Conservation (phyloP, 2,797 vertebrate genomes). For the Lepus townsendii region DNA sequence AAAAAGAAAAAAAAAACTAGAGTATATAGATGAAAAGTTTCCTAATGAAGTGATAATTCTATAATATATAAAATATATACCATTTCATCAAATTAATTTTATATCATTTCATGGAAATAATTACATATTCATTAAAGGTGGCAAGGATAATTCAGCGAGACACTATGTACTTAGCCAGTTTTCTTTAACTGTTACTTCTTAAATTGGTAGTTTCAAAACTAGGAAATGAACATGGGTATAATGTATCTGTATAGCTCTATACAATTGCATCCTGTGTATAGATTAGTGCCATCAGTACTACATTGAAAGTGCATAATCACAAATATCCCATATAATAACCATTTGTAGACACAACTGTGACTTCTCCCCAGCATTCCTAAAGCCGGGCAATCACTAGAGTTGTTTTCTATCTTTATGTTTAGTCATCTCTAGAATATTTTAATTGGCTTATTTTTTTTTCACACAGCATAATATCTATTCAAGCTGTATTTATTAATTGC, state of each 20-base stretch:
- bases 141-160: neutral
- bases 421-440: neutral
- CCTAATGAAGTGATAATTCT: neutral
- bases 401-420: neutral
- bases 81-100: neutral
- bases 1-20: neutral
- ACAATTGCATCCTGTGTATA: neutral
- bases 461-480: neutral
- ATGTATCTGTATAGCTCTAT: neutral
- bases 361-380: neutral
- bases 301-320: neutral
- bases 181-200: neutral
- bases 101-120: neutral
- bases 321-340: neutral
- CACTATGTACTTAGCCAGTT: neutral
- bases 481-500: neutral
- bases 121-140: neutral
- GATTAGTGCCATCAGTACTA: neutral
- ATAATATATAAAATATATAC: neutral
- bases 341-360: neutral
- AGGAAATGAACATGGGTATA: neutral
- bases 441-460: neutral
- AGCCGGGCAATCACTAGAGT: neutral
- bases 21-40: neutral
- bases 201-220: neutral